Conservation (phyloP, 2,888 invertebrate genomes). For the Anaspis maculata region DNA sequence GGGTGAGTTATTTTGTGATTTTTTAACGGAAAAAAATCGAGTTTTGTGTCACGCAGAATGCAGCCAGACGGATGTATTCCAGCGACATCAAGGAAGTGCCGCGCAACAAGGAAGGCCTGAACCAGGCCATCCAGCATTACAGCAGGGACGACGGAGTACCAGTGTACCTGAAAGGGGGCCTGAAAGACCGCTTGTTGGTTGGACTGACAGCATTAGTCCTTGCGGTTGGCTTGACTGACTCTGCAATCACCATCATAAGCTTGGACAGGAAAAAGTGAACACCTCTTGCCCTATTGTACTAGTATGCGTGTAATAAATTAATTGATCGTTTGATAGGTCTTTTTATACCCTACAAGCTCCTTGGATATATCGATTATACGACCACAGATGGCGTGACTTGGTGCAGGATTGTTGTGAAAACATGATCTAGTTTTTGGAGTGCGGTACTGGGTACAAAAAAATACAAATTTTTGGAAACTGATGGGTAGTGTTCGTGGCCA, state of each 20-base stretch:
- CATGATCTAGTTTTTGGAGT: neutral
- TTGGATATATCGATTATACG: slow-evolving; percentile 38
- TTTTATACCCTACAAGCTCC: slow-evolving; percentile 19
- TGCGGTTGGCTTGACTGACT: slow-evolving; percentile 11
- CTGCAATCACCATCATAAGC: neutral
- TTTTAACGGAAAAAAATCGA: too few species aligned
- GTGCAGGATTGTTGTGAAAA: neutral
- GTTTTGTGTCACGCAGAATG: too few species aligned
- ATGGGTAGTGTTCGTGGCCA: slow-evolving; percentile 5
- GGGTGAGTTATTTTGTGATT: too few species aligned
- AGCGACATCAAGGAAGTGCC: too few species aligned
- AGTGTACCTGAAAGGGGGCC: slow-evolving; percentile 20
- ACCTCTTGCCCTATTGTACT: too few species aligned
- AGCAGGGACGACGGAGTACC: slow-evolving; percentile 20
- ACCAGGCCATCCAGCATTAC: too few species aligned
- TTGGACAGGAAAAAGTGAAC: slow-evolving; percentile 5
- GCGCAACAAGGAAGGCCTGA: too few species aligned
- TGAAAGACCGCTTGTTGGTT: slow-evolving; percentile 14
- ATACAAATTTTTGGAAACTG: neutral
- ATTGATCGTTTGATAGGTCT: neutral
- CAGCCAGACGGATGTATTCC: too few species aligned
- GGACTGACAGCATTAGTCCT: slow-evolving; percentile 8
- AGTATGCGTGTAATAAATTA: too few species aligned
- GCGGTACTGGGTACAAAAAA: too few species aligned
- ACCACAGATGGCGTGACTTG: slow-evolving; percentile 25